Evolutionary conservation across 2,888 invertebrate genomes (phyloP).

Genomic region (Sycophila texana): DNA sequence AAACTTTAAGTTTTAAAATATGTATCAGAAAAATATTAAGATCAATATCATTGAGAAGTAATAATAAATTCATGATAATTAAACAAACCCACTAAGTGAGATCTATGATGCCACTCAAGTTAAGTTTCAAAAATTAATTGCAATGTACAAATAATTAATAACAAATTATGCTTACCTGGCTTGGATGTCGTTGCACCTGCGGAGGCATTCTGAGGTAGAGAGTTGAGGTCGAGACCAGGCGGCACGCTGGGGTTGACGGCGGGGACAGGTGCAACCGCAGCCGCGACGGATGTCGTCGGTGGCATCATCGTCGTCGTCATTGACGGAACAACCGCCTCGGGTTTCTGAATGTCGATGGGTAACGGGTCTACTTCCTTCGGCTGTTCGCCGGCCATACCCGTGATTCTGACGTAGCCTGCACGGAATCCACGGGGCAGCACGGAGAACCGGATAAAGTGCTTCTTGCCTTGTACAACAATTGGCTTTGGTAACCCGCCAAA

Average conservation of each 20-base stretch:
- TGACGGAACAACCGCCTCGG: background rate
- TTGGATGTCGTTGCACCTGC: conserved; percentile 7
- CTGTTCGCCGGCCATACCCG: conserved; percentile 83
- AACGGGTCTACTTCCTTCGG: conserved; percentile 63
- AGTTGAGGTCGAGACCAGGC: conserved; percentile 30
- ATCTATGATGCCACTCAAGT: too few relatives aligned
- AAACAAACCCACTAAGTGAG: too few relatives aligned
- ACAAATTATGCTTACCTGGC: conserved; percentile 21
- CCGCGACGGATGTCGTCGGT: background rate
- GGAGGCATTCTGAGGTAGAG: conserved; percentile 26
- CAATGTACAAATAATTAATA: too few relatives aligned
- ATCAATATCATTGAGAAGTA: too few relatives aligned
- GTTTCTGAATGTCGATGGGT: conserved; percentile 42
- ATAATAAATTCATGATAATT: too few relatives aligned
- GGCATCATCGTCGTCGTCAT: background rate
- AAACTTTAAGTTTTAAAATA: background rate
- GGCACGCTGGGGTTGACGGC: background rate
- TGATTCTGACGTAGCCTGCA: conserved; percentile 83
- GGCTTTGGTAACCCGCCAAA: conserved; percentile 91
- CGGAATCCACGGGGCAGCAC: conserved; percentile 85
- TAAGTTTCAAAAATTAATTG: too few relatives aligned
- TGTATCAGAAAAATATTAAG: too few relatives aligned
- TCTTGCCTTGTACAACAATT: conserved; percentile 83
- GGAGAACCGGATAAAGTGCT: conserved; percentile 88
- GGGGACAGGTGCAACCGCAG: background rate